Conservation (phyloP, 2,113 vertebrate genomes). For the Typhlomys cinereus region DNA sequence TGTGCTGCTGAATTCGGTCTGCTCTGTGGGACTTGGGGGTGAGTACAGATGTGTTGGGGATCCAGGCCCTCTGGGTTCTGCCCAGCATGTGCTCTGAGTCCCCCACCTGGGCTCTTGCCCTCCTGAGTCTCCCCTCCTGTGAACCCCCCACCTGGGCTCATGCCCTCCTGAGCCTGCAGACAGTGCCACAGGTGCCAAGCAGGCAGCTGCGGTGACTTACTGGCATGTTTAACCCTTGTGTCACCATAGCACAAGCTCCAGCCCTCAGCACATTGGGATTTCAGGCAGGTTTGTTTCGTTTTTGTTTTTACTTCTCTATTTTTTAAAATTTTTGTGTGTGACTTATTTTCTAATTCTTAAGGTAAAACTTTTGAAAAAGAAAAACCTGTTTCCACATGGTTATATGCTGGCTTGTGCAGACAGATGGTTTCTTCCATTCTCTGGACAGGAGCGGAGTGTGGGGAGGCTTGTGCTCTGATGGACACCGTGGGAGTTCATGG, state of each 20-base stretch:
- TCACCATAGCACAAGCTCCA: too few relatives aligned
- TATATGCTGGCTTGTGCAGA: background rate
- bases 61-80: background rate
- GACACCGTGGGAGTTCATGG: background rate
- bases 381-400: background rate
- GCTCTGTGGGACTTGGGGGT: background rate
- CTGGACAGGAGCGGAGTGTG: background rate
- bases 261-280: background rate
- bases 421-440: background rate
- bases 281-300: background rate
- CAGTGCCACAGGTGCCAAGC: fast-evolving
- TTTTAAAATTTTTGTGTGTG: background rate
- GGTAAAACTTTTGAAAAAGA: background rate
- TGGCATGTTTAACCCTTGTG: fast-evolving
- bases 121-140: background rate
- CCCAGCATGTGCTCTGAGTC: background rate
- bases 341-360: background rate
- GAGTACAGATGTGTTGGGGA: background rate
- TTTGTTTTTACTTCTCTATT: background rate
- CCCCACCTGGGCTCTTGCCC: background rate
- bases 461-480: background rate
- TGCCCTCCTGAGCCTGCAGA: background rate
- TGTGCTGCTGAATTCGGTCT: background rate
- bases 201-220: fast-evolving
- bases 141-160: fast-evolving